phyloP scores from a whole-genome alignment of 1,140 invertebrate genomes.

The Drosophila funebris region DNA sequence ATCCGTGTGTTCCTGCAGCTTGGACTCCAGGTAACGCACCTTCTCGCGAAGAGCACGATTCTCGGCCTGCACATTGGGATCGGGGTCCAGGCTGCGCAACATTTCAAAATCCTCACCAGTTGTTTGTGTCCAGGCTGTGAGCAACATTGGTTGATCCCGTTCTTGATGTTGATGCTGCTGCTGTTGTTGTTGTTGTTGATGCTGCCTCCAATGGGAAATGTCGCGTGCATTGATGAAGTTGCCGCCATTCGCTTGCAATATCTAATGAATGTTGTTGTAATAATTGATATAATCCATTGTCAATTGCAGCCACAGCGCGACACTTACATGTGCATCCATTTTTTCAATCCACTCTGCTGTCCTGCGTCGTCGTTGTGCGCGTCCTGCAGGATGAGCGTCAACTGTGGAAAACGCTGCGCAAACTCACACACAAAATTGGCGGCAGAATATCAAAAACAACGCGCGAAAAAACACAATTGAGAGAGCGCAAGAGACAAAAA shows the following conservation, averaged over 20 bases:
- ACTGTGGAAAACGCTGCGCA: constrained; percentile 36
- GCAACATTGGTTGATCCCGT: constrained; percentile 39
- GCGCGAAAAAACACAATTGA: constrained; percentile 53
- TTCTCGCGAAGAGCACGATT: constrained; percentile 63
- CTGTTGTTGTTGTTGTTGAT: not conserved
- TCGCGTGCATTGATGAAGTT: constrained; percentile 37
- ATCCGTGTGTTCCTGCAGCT: constrained; percentile 65
- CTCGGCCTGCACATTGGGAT: constrained; percentile 44
- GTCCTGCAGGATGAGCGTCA: constrained; percentile 43
- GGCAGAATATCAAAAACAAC: constrained; percentile 54
- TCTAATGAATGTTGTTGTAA: constrained; percentile 1
- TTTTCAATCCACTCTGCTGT: constrained; percentile 9
- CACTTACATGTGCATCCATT: constrained; percentile 62
- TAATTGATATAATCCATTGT: not conserved
- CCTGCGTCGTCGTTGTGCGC: constrained; percentile 12
- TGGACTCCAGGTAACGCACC: constrained; percentile 63
- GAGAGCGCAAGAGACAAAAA: not conserved
- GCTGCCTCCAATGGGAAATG: not conserved
- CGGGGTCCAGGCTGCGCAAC: constrained; percentile 17
- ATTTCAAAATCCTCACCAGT: constrained; percentile 58
- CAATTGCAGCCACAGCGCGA: not conserved
- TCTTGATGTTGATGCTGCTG: no score
- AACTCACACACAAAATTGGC: constrained; percentile 55
- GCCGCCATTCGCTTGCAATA: constrained; percentile 30
- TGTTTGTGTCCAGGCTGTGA: constrained; percentile 78